These are phyloP conservation scores for Drosophila paulistorum DNA, from an alignment of 1,140 invertebrate genomes.

Conservation along the genomic window DNA sequence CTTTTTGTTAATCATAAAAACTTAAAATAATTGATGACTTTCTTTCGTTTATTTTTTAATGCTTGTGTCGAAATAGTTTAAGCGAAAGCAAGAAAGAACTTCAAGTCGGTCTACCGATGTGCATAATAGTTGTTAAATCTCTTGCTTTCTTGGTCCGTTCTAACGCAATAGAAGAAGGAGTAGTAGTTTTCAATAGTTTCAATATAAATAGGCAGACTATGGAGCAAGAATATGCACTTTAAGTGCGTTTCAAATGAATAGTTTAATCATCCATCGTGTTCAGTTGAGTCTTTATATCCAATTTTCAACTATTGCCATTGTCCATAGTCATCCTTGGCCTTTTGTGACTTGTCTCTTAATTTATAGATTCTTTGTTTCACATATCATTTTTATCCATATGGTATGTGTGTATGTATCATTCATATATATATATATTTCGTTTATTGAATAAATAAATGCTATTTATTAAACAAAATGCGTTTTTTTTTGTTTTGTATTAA, in stretches of 20 bases:
- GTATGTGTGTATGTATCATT: slow-evolving; percentile 2
- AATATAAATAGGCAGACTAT: too few species aligned
- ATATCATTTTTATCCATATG: neutral
- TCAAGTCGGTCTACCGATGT: neutral
- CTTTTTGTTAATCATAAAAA: slow-evolving; percentile 6
- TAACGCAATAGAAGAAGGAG: too few species aligned
- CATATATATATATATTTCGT: neutral
- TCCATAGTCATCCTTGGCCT: neutral
- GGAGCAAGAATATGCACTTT: neutral
- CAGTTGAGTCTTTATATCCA: too few species aligned
- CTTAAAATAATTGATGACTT: neutral
- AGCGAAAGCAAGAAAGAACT: neutral
- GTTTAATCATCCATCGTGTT: neutral
- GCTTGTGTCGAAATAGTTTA: neutral
- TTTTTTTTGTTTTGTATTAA: neutral
- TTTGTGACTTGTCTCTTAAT: neutral
- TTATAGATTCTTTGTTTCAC: neutral
- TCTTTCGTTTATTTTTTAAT: neutral
- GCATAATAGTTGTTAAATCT: neutral
- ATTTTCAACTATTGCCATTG: too few species aligned
- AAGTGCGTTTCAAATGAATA: neutral
- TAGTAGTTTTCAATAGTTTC: too few species aligned
- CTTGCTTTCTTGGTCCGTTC: neutral
- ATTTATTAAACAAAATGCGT: slow-evolving; percentile 4
- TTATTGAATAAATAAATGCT: slow-evolving; percentile 15